A percentile compares a stretch with the other conserved stretches of the same genome.
These are phyloP conservation scores for Drosophila lacicola DNA, from an alignment of 2,888 invertebrate species.

Conservation along the genomic window DNA sequence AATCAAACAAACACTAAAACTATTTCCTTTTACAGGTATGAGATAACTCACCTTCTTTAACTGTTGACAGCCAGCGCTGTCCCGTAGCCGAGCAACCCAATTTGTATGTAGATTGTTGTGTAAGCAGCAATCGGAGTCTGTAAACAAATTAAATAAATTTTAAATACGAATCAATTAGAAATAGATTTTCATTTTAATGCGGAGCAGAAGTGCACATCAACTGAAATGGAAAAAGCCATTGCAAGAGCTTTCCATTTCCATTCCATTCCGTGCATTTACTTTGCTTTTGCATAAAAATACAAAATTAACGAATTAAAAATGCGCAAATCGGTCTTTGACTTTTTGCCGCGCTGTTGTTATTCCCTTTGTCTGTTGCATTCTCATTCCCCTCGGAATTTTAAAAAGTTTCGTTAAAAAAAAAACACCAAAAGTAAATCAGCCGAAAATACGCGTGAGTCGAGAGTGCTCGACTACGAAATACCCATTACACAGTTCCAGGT, in stretches of 20 bases:
- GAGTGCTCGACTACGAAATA: slow-evolving; percentile 15
- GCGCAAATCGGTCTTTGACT: slow-evolving; percentile 68
- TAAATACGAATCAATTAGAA: slow-evolving; percentile 14
- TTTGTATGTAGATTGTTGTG: slow-evolving; percentile 10
- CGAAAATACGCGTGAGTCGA: slow-evolving; percentile 15
- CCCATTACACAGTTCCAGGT: background rate
- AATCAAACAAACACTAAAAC: background rate
- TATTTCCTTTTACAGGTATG: too few species aligned
- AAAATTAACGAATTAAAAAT: slow-evolving; percentile 45
- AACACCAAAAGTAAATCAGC: slow-evolving; percentile 9
- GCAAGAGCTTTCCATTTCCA: background rate
- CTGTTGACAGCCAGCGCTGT: slow-evolving; percentile 47
- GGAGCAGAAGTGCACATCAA: background rate
- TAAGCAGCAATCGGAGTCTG: slow-evolving; percentile 22
- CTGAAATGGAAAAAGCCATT: background rate
- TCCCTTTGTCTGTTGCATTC: slow-evolving; percentile 55
- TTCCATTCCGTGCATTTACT: background rate
- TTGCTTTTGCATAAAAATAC: slow-evolving; percentile 32
- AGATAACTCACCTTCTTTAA: slow-evolving; percentile 57
- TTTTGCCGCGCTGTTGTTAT: slow-evolving; percentile 22
- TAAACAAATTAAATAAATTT: slow-evolving; percentile 10
- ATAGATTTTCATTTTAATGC: background rate
- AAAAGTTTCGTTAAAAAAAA: slow-evolving; percentile 24
- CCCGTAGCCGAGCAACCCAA: background rate
- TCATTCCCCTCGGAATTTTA: slow-evolving; percentile 32